Evolutionary conservation across 2,888 invertebrate genomes (phyloP).

Genomic region (Lasioglossum figueresi): DNA sequence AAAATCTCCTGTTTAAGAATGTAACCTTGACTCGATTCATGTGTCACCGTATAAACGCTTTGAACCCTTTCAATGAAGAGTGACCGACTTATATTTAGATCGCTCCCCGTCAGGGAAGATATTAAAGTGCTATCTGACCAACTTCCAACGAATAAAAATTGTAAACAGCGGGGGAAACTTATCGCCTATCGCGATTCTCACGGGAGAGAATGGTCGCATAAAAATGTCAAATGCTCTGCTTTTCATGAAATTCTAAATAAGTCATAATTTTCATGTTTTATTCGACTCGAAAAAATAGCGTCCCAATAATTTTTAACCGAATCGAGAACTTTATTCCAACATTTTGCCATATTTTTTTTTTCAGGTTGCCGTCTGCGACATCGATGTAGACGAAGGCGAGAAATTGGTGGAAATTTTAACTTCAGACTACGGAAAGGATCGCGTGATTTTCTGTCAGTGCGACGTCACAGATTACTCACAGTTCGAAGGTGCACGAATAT

Average conservation of each 20-base stretch:
- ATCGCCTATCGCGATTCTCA: not conserved
- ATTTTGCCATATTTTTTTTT: slow-evolving; percentile 48
- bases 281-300: not conserved
- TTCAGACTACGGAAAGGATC: slow-evolving; percentile 88
- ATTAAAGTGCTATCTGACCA: slow-evolving; percentile 18
- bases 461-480: slow-evolving; percentile 92
- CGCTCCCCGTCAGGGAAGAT: slow-evolving; percentile 33
- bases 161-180: too few relatives aligned
- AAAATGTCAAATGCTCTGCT: not conserved
- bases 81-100: slow-evolving; percentile 66
- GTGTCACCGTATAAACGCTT: slow-evolving; percentile 32
- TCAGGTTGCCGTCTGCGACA: slow-evolving; percentile 91
- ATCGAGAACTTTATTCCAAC: not conserved
- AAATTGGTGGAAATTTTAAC: slow-evolving; percentile 88
- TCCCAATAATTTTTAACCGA: not conserved
- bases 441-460: slow-evolving; percentile 89
- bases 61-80: slow-evolving; percentile 37
- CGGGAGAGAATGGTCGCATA: not conserved
- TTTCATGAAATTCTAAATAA: not conserved
- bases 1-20: slow-evolving; percentile 43
- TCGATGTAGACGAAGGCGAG: slow-evolving; percentile 89
- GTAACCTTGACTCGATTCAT: slow-evolving; percentile 50
- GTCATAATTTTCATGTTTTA: not conserved
- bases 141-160: slow-evolving; percentile 23
- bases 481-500: slow-evolving; percentile 87